Conservation (phyloP, 2,888 invertebrate species). For the Rhamnusium bicolor region DNA sequence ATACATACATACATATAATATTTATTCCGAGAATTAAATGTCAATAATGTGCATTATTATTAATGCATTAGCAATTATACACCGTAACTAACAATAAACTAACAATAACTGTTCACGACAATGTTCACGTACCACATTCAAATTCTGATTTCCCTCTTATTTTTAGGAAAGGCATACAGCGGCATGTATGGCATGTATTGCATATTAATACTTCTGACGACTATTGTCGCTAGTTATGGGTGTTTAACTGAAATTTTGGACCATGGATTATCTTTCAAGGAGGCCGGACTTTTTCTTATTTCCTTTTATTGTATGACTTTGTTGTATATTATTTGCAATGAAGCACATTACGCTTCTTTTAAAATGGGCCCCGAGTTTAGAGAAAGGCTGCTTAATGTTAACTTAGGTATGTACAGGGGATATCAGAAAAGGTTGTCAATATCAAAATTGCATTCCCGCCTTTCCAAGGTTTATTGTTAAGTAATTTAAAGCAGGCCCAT, state of each 20-base stretch:
- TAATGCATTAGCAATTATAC: not conserved
- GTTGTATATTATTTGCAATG: constrained; percentile 82
- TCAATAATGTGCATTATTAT: not conserved
- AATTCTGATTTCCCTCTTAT: not conserved
- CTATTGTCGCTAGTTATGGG: constrained; percentile 82
- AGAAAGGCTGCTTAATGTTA: constrained; percentile 78
- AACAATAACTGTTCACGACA: constrained; percentile 11
- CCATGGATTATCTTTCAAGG: constrained; percentile 81
- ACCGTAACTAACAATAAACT: constrained; percentile 1
- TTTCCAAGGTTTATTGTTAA: too few species aligned
- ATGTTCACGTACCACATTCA: constrained; percentile 8
- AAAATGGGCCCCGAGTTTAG: constrained; percentile 75
- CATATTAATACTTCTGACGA: constrained; percentile 82
- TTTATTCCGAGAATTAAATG: not conserved
- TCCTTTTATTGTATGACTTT: constrained; percentile 82
- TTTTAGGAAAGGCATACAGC: constrained; percentile 78
- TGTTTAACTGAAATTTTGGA: constrained; percentile 82
- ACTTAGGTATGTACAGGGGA: constrained; percentile 70
- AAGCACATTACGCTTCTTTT: constrained; percentile 74
- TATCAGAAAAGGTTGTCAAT: not conserved
- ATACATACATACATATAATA: not conserved
- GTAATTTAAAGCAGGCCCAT: too few species aligned
- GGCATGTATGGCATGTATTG: constrained; percentile 86
- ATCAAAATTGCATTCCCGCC: too few species aligned
- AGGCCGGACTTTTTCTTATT: constrained; percentile 81